Evolutionary conservation across 2,113 vertebrate genomes (phyloP).

Genomic region (Muntiacus muntjak): DNA sequence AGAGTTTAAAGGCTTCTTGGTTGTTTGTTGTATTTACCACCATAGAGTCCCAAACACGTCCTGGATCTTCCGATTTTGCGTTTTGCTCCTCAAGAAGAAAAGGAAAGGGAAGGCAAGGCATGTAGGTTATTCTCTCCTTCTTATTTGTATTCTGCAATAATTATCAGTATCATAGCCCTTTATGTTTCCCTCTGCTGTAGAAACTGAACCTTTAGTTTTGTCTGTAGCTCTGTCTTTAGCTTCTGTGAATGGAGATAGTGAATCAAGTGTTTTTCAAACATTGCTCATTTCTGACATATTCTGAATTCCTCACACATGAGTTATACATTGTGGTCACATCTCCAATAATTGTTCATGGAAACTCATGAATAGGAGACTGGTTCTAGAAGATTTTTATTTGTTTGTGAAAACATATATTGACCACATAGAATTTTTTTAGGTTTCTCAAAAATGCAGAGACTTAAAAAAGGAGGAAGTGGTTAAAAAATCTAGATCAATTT

Average conservation of each 20-base stretch:
- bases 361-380: background rate
- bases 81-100: background rate
- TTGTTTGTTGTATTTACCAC: background rate
- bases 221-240: background rate
- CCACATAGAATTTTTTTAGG: conserved; percentile 21
- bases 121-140: background rate
- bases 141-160: background rate
- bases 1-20: background rate
- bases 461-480: conserved; percentile 39
- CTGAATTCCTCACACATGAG: background rate
- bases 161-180: background rate
- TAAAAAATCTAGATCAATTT: conserved; percentile 55
- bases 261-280: background rate
- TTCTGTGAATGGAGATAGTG: background rate
- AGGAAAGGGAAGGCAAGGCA: background rate
- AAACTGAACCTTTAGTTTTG: background rate
- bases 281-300: conserved; percentile 14
- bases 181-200: background rate
- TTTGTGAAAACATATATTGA: conserved; percentile 22
- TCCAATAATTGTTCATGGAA: background rate
- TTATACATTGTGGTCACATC: background rate
- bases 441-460: background rate
- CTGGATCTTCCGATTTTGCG: background rate
- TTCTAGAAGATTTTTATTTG: conserved; percentile 21
- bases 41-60: background rate